These are phyloP conservation scores for Acleris cristana DNA, from an alignment of 2,888 invertebrate genomes.

Conservation along the genomic window DNA sequence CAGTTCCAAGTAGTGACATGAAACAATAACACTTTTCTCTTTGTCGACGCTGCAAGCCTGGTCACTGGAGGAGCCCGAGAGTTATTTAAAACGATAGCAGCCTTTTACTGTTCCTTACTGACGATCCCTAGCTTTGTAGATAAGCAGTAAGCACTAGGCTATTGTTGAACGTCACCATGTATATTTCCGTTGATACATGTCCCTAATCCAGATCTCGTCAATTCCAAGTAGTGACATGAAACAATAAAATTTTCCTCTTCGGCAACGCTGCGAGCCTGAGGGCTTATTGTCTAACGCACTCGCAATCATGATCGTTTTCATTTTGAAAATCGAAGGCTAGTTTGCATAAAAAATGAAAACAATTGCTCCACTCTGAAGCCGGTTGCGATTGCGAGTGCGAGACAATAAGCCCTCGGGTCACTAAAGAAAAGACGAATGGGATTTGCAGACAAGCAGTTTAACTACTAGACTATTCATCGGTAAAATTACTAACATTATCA, in stretches of 20 bases:
- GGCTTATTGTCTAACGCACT: too few species aligned
- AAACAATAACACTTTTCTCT: conserved; percentile 32
- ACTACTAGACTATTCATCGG: background rate
- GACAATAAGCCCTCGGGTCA: too few species aligned
- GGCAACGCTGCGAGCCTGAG: conserved; percentile 4
- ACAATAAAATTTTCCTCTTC: conserved; percentile 30
- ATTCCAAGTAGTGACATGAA: conserved; percentile 27
- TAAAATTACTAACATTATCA: conserved; percentile 9
- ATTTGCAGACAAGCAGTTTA: background rate
- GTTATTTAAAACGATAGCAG: background rate
- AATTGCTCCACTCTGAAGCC: too few species aligned
- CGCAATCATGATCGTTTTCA: too few species aligned
- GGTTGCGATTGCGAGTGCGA: too few species aligned
- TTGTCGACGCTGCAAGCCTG: conserved; percentile 6
- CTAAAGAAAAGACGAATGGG: background rate
- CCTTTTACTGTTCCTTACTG: background rate
- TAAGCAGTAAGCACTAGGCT: too few species aligned
- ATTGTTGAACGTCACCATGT: conserved; percentile 25
- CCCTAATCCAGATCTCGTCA: conserved; percentile 23
- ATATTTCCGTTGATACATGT: conserved; percentile 26
- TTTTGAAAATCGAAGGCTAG: too few species aligned
- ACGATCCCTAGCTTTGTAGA: too few species aligned
- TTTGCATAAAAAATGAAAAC: too few species aligned
- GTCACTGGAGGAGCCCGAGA: background rate
- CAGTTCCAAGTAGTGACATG: background rate